Evolutionary conservation across 2,888 invertebrate species (phyloP), one percentile per base, ranked within the genome.

Genomic region (Acanthoscelides obtectus): DNA sequence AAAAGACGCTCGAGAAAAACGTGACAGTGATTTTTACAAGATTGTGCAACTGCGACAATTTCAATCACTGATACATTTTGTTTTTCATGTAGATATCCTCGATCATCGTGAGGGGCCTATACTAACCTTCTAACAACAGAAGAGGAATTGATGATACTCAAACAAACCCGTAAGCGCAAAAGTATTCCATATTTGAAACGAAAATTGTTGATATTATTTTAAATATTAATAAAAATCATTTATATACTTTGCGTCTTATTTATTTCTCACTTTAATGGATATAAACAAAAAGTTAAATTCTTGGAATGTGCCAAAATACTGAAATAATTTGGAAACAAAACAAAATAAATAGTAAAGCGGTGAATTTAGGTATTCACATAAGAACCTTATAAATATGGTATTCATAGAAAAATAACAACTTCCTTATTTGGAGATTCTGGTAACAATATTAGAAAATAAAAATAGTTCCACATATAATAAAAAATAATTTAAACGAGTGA

Each of bases 91-190:
- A 96, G 96, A 96, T 88, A 93, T 96, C 80, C 87, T 96, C 84
- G 96, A 96, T 86, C 94, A 94, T 84, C 92, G 95, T 85, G 95
- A 96, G 87, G 94, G 94, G 80, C 96, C 96, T 64, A 95, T 96
- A 82, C 87, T 96, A 82, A 95, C 96, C 72, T 96, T 96, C 88
- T 95, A 93, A 72, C 68, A 65, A 67, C 45, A 1, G 45, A 45
- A 45, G 12, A 45, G 45, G 17, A 45, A 45, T 45, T 45, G 12
- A 12, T 45, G 1, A 45, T 45, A 45, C 17, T 45, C 45, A 17
- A 45, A 6, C 45, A 12, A 6, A 45, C 6, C 45, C 45, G 17
- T 12, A 45, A 45, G 45, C 45, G 45, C 45, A 45, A 45, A 45
- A 1, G 12, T 17, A 45, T 12, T 6, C 45, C 45, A 45, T 3